Percentiles rank a stretch among this genome's conserved stretches.
Conservation (phyloP, 2,113 vertebrate species). For the Panthera uncia region DNA sequence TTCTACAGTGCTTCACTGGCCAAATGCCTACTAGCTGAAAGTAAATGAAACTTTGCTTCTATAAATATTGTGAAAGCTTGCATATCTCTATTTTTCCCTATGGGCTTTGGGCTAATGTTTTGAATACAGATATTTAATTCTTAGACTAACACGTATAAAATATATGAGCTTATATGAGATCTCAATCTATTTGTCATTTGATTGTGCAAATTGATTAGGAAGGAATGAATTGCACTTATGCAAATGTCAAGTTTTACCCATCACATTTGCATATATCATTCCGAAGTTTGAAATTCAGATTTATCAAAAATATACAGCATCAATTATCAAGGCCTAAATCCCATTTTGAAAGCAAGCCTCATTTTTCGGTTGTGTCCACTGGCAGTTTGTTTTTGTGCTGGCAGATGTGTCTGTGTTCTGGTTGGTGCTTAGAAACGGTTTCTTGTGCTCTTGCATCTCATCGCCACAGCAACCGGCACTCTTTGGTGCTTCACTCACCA, state of each 20-base stretch:
- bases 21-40: not conserved
- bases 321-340: not conserved
- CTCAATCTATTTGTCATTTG: not conserved
- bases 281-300: not conserved
- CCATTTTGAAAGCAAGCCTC: constrained; percentile 56
- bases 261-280: not conserved
- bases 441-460: constrained; percentile 72
- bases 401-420: constrained; percentile 21
- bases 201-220: not conserved
- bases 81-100: not conserved
- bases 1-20: constrained; percentile 35
- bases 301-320: not conserved
- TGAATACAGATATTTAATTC: not conserved
- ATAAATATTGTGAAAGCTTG: not conserved
- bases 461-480: constrained; percentile 77
- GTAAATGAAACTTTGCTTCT: constrained; percentile 21
- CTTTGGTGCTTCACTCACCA: constrained; percentile 13
- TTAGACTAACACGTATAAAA: not conserved
- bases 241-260: not conserved
- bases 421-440: constrained; percentile 70
- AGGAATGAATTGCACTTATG: not conserved
- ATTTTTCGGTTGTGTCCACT: not conserved
- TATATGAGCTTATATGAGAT: not conserved
- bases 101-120: constrained; percentile 46
- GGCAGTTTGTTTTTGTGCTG: constrained; percentile 57